Evolutionary conservation across 1,140 invertebrate genomes (phyloP), one percentile per base, ranked within the genome.

Genomic region (Homarus americanus): DNA sequence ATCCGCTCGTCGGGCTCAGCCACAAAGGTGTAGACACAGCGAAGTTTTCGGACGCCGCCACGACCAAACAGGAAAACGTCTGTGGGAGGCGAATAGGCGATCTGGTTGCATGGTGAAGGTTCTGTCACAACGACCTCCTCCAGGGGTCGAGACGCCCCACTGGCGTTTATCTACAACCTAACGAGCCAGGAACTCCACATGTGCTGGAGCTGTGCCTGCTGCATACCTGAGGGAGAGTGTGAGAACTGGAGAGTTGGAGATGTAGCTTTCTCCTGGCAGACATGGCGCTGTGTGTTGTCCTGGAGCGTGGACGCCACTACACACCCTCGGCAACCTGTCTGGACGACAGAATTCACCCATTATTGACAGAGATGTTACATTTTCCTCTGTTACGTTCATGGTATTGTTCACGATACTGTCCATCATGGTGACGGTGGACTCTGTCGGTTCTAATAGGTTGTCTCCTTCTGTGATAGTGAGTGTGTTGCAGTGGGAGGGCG

Each of bases 81-180:
- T 92, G 96, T 95, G 0, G 97, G 97, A 1, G 93, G 96, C 95
- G 93, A 97, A 97, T 32, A 93, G 69, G 17, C 91, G 84, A 63
- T 93, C 93, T 20, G 82, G 75, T 49, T 92, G 84, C 72, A 87
- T 82, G 17, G 79, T 89, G 76, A 93, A 93, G 41, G 92, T 87
- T 28, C 93, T 63, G 78, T 93, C 92, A 34, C 93, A 93, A 1
- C 76, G 84, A 20, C 87, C 87, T 1, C 88, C 90, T 5, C 85
- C 91, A 7, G 88, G 49, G 32, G 80, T 91, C 76, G 96, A 95
- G 82, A 97, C 96, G 1, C 97, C 97, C 32, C 96, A 96, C 87
- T 97, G 95, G 69, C 96, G 94, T 0, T 97, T 97, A 93, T 97
- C 97, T 2, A 98, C 96, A 93, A 97, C 97, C 94, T 97, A 97